phyloP scores from a whole-genome alignment of 2,888 invertebrate genomes.

The Cerceris ruficornis region DNA sequence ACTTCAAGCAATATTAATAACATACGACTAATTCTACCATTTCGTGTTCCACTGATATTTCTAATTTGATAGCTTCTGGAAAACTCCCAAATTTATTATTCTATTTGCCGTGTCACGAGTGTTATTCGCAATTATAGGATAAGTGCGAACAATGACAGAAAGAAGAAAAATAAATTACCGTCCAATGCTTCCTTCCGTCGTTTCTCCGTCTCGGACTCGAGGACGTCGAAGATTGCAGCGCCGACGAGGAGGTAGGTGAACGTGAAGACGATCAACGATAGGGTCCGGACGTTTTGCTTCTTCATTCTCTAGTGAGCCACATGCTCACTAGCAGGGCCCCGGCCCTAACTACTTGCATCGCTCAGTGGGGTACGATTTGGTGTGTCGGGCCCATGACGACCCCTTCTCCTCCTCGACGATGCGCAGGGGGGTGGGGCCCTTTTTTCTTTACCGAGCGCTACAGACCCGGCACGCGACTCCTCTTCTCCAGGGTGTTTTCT shows the following conservation, averaged over 20 bases:
- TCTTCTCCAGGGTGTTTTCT: conserved; percentile 70
- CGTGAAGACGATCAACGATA: conserved; percentile 99
- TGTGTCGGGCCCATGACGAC: conserved; percentile 77
- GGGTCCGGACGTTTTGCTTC: conserved; percentile 99
- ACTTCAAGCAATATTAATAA: too few species aligned
- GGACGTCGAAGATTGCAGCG: conserved; percentile 99
- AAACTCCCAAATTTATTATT: too few species aligned
- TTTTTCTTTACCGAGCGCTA: conserved; percentile 68
- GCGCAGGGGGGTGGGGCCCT: conserved; percentile 54
- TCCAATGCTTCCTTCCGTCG: conserved; percentile 94
- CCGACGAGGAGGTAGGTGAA: conserved; percentile 99
- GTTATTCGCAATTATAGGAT: too few species aligned
- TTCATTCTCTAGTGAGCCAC: conserved; percentile 95
- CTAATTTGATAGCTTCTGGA: too few species aligned
- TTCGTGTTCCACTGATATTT: too few species aligned
- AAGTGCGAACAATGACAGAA: too few species aligned
- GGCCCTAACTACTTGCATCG: conserved; percentile 82
- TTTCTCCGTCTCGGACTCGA: conserved; percentile 98
- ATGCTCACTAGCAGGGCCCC: conserved; percentile 84
- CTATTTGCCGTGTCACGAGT: too few species aligned
- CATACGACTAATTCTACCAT: too few species aligned
- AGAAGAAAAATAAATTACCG: conserved; percentile 83
- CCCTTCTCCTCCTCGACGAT: conserved; percentile 59
- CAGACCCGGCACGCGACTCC: conserved; percentile 73
- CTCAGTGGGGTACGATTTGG: conserved; percentile 78